Conservation (phyloP, 64 coral and sea anemone genomes). For the Actinia tenebrosa region DNA sequence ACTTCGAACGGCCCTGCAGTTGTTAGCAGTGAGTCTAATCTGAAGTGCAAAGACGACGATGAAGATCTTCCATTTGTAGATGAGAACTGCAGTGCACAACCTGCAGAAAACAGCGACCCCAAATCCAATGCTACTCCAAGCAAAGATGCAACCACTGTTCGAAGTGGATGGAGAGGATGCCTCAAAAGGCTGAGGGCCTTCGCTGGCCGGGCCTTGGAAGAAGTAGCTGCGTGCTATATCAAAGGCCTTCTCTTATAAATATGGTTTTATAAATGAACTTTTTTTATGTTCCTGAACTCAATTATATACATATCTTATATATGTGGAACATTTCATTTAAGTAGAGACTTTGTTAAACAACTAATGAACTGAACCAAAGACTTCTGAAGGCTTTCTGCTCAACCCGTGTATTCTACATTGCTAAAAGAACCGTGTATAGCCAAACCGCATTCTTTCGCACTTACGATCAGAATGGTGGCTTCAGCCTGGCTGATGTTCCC, state of each 20-base stretch:
- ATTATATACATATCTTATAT: neutral
- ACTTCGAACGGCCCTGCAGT: no score
- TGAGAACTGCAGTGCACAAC: no score
- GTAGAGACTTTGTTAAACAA: neutral
- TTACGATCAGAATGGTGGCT: no score
- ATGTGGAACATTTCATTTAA: neutral
- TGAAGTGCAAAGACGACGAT: no score
- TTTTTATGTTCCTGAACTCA: neutral
- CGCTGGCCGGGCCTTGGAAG: neutral
- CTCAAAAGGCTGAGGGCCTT: neutral
- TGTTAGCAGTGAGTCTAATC: no score
- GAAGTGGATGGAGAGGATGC: neutral
- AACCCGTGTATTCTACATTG: no score
- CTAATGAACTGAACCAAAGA: no score
- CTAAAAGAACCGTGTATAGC: no score
- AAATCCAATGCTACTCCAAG: neutral
- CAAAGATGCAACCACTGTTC: neutral
- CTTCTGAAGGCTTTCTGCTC: no score
- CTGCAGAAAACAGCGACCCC: neutral
- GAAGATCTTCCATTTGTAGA: no score
- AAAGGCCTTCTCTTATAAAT: neutral
- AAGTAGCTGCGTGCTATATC: neutral
- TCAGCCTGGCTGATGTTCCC: no score
- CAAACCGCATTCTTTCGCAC: no score
- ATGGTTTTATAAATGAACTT: neutral